Conservation (phyloP, 2,113 vertebrate genomes). For the Oostethus manadensis region DNA sequence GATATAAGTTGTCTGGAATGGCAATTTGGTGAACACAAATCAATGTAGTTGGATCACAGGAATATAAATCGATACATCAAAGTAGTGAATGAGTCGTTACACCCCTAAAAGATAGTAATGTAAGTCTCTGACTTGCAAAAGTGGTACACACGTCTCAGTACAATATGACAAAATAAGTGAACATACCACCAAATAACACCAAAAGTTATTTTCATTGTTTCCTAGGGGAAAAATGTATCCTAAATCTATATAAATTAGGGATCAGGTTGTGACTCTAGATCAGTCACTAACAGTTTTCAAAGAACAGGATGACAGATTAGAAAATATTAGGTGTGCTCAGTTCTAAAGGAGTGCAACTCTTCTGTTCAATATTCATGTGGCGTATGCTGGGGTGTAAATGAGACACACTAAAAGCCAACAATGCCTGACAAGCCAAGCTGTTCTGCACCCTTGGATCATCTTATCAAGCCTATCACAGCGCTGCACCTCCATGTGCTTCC, state of each 20-base stretch:
- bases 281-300: neutral
- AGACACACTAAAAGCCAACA: slow-evolving; percentile 66
- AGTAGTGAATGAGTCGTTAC: no score
- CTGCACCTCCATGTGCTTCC: slow-evolving; percentile 48
- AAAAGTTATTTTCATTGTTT: neutral
- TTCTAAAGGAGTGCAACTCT: slow-evolving; percentile 27
- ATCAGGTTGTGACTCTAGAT: no score
- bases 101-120: no score
- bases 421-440: slow-evolving; percentile 68
- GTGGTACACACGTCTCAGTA: no score
- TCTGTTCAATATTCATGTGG: slow-evolving; percentile 62
- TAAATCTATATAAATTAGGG: no score
- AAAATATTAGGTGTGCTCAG: slow-evolving; percentile 20
- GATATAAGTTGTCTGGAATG: no score
- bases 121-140: no score
- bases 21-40: no score
- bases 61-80: no score
- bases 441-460: slow-evolving; percentile 56
- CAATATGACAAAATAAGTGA: no score
- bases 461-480: slow-evolving; percentile 62
- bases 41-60: no score
- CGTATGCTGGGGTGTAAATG: slow-evolving; percentile 50
- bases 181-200: no score
- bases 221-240: neutral
- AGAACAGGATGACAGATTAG: slow-evolving; percentile 12